A percentile compares a stretch with the other conserved stretches of the same genome.
Conservation (phyloP, 2,113 vertebrate genomes). For the Todiramphus saurophagus region DNA sequence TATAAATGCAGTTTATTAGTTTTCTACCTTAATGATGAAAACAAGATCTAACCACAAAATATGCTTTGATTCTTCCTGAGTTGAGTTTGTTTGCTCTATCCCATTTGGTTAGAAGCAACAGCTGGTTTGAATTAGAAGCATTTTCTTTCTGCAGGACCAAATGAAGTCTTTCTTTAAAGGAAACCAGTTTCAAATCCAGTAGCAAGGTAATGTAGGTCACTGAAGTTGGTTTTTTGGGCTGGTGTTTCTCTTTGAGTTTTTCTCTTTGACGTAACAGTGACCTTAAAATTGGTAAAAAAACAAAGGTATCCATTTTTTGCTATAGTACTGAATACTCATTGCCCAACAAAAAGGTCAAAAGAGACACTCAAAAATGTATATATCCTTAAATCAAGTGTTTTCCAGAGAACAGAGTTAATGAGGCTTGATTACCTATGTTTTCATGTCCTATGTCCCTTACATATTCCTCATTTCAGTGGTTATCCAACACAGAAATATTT, state of each 20-base stretch:
- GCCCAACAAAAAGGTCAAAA: not conserved
- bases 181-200: not conserved
- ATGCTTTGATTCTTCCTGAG: not conserved
- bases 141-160: not conserved
- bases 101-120: not conserved
- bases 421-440: not conserved
- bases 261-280: not conserved
- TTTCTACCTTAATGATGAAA: not conserved
- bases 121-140: not conserved
- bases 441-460: not conserved
- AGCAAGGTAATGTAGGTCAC: not conserved
- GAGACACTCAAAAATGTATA: not conserved
- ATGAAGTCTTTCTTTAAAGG: not conserved
- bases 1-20: not conserved
- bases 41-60: not conserved
- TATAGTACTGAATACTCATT: not conserved
- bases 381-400: not conserved
- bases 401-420: not conserved
- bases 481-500: not conserved
- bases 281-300: not conserved
- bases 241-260: not conserved
- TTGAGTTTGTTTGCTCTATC: not conserved
- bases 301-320: not conserved
- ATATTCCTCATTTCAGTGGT: not conserved
- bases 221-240: not conserved